Evolutionary conservation across 2,888 invertebrate species (phyloP), one percentile per base, ranked within the genome.

Genomic region (Cephonodes hylas): DNA sequence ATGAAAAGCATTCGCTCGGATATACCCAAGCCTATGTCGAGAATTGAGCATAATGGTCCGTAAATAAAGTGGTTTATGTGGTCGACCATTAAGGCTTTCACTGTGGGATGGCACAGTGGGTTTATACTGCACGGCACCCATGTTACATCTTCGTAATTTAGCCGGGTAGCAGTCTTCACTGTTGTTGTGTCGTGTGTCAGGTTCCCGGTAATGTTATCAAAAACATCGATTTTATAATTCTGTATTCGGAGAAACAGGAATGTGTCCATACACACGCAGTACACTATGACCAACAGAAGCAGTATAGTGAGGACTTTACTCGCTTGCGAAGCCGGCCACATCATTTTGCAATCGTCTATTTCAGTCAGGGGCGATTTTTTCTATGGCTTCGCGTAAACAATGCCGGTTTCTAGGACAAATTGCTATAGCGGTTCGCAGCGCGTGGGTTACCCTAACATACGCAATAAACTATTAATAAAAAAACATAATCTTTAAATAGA

Each of bases 11-110:
- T 81, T 56, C 86, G 90, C 5, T 93, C 88, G 0, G 95, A 95
- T 71, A 96, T 94, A 1, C 94, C 93, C 22, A 96, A 83, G 5
- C 95, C 84, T 73, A 94, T 85, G 79, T 97, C 96, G 34, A 96
- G 88, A 22, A 96, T 85, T 3, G 95, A 94, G n/a, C 96, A 96
- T 48, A 96, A 81, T 0, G 97, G 97, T 1, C 95, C 95, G 75
- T 97, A 95, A 20, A 97, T 88, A 77, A 97, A 98, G 76, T 96
- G 96, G 79, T 97, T 97, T 3, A 96, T 94, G 67, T 96, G 97
- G 81, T 97, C 97, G 58, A 97, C 89, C 91, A 97, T 94, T 61
- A 97, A 83, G 1, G 96, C 95, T 86, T 98, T 98, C 0, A 97
- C 96, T 0, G 97, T 97, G 1, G 97, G 95, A 72, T 96, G 94